These are phyloP conservation scores for Camptogramma bilineatum DNA, from an alignment of 2,888 invertebrate genomes.

Conservation along the genomic window DNA sequence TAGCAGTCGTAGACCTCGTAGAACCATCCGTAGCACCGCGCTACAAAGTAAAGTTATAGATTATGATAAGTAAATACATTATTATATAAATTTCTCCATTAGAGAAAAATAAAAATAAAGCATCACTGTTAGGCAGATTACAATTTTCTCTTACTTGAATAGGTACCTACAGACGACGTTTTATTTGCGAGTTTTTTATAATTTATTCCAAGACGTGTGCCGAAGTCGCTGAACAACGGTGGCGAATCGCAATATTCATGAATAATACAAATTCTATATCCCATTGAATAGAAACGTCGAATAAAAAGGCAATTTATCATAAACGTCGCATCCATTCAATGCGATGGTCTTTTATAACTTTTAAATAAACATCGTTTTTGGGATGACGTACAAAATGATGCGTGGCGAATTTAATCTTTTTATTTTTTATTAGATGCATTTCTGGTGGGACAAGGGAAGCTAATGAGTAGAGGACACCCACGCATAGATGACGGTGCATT, in stretches of 20 bases:
- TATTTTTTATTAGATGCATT: constrained; percentile 56
- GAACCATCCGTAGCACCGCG: background rate
- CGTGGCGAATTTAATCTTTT: constrained; percentile 69
- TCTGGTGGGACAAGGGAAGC: constrained; percentile 74
- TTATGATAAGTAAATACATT: no score
- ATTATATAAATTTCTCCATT: no score
- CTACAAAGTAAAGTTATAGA: background rate
- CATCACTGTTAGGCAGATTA: no score
- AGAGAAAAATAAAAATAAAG: no score
- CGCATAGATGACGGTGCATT: constrained; percentile 69
- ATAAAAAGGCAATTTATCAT: constrained; percentile 84
- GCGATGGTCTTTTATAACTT: constrained; percentile 75
- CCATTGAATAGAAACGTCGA: constrained; percentile 77
- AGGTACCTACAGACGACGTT: no score
- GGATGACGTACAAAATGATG: constrained; percentile 77
- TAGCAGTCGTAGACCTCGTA: constrained; percentile 4
- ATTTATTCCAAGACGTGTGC: constrained; percentile 69
- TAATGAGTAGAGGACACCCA: constrained; percentile 84
- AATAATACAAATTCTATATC: constrained; percentile 83
- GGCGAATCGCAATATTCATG: constrained; percentile 82
- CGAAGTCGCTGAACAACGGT: constrained; percentile 72
- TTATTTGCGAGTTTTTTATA: constrained; percentile 19
- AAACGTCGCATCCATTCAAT: constrained; percentile 70
- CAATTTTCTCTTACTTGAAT: no score
- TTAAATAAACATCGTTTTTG: constrained; percentile 84